Evolutionary conservation across 1,140 invertebrate species (phyloP).

Genomic region (Cepaea nemoralis): DNA sequence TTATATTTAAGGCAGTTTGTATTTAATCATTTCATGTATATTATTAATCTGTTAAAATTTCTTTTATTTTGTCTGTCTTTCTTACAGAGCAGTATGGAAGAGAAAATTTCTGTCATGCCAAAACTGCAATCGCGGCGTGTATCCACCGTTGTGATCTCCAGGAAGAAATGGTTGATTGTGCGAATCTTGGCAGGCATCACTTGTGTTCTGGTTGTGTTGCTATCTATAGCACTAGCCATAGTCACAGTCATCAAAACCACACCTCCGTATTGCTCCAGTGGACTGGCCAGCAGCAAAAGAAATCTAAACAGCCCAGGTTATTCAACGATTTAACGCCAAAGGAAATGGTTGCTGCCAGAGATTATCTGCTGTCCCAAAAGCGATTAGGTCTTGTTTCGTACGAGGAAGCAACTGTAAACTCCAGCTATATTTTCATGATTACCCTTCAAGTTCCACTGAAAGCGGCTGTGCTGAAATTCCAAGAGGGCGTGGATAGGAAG

Average conservation of each 20-base stretch:
- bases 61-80: too few relatives aligned
- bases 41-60: too few relatives aligned
- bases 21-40: too few relatives aligned
- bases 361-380: constrained; percentile 57
- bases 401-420: constrained; percentile 53
- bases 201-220: not conserved
- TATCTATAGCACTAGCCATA: constrained; percentile 21
- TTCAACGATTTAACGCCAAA: constrained; percentile 61
- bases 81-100: constrained; percentile 26
- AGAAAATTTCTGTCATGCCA: constrained; percentile 32
- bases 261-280: constrained; percentile 32
- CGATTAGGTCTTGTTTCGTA: constrained; percentile 52
- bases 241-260: constrained; percentile 37
- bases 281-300: constrained; percentile 31
- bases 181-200: constrained; percentile 12
- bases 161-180: constrained; percentile 26
- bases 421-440: constrained; percentile 65
- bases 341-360: constrained; percentile 57
- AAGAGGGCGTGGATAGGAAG: constrained; percentile 52
- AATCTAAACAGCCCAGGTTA: constrained; percentile 55
- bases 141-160: constrained; percentile 24
- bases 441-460: constrained; percentile 63
- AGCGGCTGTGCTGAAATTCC: constrained; percentile 56
- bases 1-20: too few relatives aligned
- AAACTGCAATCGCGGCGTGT: constrained; percentile 4